phyloP scores from a whole-genome alignment of 1,140 invertebrate genomes.

The Euwallacea fornicatus region DNA sequence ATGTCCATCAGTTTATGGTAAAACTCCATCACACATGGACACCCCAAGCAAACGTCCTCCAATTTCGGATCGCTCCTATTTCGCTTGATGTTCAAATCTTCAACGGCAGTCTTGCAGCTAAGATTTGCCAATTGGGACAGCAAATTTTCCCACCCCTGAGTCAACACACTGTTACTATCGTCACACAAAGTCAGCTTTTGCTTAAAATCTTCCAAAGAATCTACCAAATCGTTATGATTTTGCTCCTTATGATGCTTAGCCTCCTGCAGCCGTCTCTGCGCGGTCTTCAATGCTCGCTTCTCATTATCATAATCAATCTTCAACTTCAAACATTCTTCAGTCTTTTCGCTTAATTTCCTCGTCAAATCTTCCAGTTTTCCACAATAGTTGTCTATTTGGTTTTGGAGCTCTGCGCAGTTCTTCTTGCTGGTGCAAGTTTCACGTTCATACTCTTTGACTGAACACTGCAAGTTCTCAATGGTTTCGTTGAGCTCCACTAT shows the following conservation, averaged over 20 bases:
- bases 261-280: slow-evolving; percentile 35
- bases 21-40: slow-evolving; percentile 41
- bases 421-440: slow-evolving; percentile 32
- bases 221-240: slow-evolving; percentile 29
- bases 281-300: slow-evolving; percentile 29
- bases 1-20: slow-evolving; percentile 39
- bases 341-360: slow-evolving; percentile 31
- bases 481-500: slow-evolving; percentile 39
- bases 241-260: slow-evolving; percentile 30
- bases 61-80: slow-evolving; percentile 30
- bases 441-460: slow-evolving; percentile 34
- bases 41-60: slow-evolving; percentile 22
- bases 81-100: slow-evolving; percentile 36
- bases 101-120: slow-evolving; percentile 31
- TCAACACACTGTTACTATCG: slow-evolving; percentile 19
- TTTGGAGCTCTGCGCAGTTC: slow-evolving; percentile 26
- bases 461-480: slow-evolving; percentile 35
- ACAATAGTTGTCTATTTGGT: slow-evolving; percentile 34
- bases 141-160: slow-evolving; percentile 31
- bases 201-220: slow-evolving; percentile 33
- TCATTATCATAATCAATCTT: slow-evolving; percentile 41
- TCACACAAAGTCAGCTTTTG: slow-evolving; percentile 24
- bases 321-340: slow-evolving; percentile 35
- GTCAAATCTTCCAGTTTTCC: slow-evolving; percentile 33
- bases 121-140: slow-evolving; percentile 31